These are phyloP conservation scores for Mormyrops attenuatus DNA, from an alignment of 2,797 vertebrate species.

Conservation along the genomic window DNA sequence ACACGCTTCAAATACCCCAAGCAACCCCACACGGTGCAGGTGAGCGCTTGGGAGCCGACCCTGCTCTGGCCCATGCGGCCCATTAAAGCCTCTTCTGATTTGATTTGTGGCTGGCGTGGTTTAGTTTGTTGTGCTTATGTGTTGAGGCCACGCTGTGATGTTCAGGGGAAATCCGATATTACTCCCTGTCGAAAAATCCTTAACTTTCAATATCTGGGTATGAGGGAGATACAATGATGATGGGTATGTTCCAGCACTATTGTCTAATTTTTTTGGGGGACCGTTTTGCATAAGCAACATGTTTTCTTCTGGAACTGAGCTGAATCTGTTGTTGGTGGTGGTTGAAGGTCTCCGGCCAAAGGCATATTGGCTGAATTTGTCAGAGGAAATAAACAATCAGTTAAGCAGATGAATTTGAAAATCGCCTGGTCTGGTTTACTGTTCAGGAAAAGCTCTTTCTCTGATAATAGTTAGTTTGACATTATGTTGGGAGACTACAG, in stretches of 20 bases:
- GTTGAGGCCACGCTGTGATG: neutral
- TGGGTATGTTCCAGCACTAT: neutral
- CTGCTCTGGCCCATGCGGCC: neutral
- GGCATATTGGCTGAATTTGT: neutral
- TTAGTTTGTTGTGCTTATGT: neutral
- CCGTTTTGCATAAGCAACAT: neutral
- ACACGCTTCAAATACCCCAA: conserved; percentile 92
- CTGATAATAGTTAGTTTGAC: neutral
- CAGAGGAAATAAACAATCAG: neutral
- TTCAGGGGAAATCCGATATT: neutral
- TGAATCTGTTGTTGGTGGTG: neutral
- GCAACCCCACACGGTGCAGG: conserved; percentile 88
- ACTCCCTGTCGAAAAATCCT: neutral
- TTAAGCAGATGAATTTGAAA: neutral
- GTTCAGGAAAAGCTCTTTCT: neutral
- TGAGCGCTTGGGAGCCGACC: conserved; percentile 42
- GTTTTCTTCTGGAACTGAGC: neutral
- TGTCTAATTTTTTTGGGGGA: neutral
- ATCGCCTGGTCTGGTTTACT: neutral
- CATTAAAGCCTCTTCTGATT: neutral
- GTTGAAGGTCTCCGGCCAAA: neutral
- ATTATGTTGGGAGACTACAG: neutral
- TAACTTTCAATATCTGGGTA: neutral
- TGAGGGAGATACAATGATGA: neutral
- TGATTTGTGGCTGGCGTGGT: neutral